Base-by-base conservation (phyloP, 2,113 vertebrate genomes). In the Origma solitaria region DNA sequence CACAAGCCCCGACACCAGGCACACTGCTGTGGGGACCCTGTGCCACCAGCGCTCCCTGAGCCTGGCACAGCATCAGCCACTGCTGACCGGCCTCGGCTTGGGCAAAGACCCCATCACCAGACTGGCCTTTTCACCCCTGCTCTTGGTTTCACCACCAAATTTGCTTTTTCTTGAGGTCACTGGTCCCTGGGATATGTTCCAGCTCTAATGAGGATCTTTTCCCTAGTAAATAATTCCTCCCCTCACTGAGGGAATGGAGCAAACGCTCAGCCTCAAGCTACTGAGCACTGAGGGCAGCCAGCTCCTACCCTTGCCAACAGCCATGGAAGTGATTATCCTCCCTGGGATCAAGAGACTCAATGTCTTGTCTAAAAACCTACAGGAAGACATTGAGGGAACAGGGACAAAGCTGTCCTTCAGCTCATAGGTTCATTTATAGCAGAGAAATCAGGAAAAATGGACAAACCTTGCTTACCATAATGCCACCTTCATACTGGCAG, bases 251-350 rank as follows among this genome's bases (percentile, higher is more conserved):
- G 88, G n/a, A 88, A 92, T 70, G 88, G 86, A 96, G 94, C 37
- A 88, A 95, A 96, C 83, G 60, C 82, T 93, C 60, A 61, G 88
- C 92, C 91, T 96, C 69, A 94, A 96, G 92, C 95, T 97, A 96
- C 94, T 64, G 94, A 97, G 92, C 79, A 80, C 2, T 38, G 79
- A 94, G 83, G 72, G 83, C 91, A 96, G 96, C 83, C 91, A 96
- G 92, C n/a, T 96, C 56, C 72, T 62, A 57, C 77, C 47, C 85
- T 86, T 86, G 92, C 92, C 93, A 96, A 70, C 37, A 94, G 88
- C 75, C 64, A 78, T 92, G 90, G 93, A 91, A 96, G 68, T 3
- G 23, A 91, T 94, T 94, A 94, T 75, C 72, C 51, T 95, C 76
- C 64, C 45, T 68, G 71, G 28, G 58, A 95, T 88, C 87, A 95